Evolutionary conservation across 2,888 invertebrate genomes (phyloP).

Genomic region (Alentia gelatinosa): DNA sequence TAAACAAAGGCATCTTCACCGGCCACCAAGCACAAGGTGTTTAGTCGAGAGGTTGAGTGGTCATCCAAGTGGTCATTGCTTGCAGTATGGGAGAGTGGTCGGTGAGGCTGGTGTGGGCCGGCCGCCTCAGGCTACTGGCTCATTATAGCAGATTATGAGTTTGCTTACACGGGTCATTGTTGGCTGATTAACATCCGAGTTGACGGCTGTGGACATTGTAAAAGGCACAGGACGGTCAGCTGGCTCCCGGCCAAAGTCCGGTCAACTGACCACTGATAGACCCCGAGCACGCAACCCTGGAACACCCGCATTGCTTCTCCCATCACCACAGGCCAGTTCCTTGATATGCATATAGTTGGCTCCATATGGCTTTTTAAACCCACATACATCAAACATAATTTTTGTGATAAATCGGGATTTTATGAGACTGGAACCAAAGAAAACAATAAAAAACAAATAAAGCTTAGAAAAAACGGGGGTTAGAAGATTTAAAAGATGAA

Average conservation of each 20-base stretch:
- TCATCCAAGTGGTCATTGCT: neutral
- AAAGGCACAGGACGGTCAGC: constrained; percentile 25
- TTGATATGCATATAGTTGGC: neutral
- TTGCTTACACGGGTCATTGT: constrained; percentile 48
- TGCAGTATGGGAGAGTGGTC: neutral
- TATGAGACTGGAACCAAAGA: no score
- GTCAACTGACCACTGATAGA: constrained; percentile 33
- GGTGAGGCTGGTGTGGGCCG: neutral
- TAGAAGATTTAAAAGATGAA: no score
- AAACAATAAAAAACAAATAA: no score
- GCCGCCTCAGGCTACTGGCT: neutral
- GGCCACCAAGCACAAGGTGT: neutral
- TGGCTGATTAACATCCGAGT: constrained; percentile 30
- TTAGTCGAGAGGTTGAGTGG: neutral
- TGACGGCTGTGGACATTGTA: constrained; percentile 49
- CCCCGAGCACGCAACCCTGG: neutral
- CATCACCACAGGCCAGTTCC: neutral
- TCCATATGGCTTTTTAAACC: neutral
- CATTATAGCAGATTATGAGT: constrained; percentile 48
- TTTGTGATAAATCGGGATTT: no score
- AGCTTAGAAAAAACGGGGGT: no score
- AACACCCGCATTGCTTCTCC: neutral
- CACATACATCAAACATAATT: no score
- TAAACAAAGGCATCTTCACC: neutral
- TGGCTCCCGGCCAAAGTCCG: neutral